Conservation (phyloP, 2,113 vertebrate species). For the Oryzias curvinotus region DNA sequence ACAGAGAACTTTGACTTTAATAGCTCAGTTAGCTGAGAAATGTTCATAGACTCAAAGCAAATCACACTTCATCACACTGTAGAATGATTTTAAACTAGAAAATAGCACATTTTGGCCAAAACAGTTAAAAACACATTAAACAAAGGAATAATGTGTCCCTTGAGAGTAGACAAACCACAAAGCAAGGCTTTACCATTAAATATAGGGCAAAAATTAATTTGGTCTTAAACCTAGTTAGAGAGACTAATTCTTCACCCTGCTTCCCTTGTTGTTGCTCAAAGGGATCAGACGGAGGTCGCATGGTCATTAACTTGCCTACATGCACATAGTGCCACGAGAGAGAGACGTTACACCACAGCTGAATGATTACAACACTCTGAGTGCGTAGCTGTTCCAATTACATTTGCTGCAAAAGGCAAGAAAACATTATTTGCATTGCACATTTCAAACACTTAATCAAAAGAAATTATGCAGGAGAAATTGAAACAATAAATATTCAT, state of each 20-base stretch:
- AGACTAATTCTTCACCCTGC: not conserved
- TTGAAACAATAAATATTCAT: too few species aligned
- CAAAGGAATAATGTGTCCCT: not conserved
- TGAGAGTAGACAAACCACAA: not conserved
- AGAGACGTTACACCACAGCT: constrained; percentile 6
- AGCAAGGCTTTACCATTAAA: not conserved
- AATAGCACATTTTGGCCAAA: not conserved
- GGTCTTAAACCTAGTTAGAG: not conserved
- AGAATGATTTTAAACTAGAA: not conserved
- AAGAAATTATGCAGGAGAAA: too few species aligned
- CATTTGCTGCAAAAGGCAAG: constrained; percentile 1
- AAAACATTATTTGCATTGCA: not conserved
- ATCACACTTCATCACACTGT: not conserved
- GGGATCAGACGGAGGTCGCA: constrained; percentile 12
- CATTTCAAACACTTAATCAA: too few species aligned
- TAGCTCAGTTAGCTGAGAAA: not conserved
- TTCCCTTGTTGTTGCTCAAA: constrained; percentile 3
- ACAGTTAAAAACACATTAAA: not conserved
- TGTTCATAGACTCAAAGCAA: not conserved
- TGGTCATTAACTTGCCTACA: constrained; percentile 9
- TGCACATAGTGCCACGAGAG: not conserved
- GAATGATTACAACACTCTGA: constrained; percentile 9
- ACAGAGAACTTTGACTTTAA: not conserved
- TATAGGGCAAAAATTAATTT: not conserved
- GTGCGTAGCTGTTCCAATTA: constrained; percentile 2